These are phyloP conservation scores for Amblyjoppa proteus DNA, from an alignment of 2,888 invertebrate species.

Conservation along the genomic window DNA sequence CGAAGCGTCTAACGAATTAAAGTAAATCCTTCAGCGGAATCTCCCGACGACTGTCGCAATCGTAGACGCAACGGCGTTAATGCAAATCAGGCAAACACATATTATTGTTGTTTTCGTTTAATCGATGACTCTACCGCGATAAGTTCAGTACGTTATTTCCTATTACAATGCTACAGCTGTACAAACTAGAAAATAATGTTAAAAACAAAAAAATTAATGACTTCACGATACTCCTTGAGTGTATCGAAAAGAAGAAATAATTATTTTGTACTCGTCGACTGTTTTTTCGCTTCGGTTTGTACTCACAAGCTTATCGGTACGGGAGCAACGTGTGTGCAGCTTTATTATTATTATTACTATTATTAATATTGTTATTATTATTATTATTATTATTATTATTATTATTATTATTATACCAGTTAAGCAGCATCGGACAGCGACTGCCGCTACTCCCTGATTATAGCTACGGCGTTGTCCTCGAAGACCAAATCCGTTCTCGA, in stretches of 20 bases:
- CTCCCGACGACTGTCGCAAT: background rate
- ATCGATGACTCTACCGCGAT: background rate
- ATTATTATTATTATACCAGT: background rate
- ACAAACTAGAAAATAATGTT: constrained; percentile 22
- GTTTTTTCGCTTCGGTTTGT: constrained; percentile 41
- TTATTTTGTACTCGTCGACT: constrained; percentile 57
- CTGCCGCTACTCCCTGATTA: constrained; percentile 74
- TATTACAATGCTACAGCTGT: constrained; percentile 44
- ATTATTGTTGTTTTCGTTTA: background rate
- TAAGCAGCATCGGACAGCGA: constrained; percentile 10
- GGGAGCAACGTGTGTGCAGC: background rate
- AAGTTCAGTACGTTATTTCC: constrained; percentile 15
- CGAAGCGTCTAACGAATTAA: background rate
- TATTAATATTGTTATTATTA: no score
- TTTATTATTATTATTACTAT: background rate
- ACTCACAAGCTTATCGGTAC: constrained; percentile 35
- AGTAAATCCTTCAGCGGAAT: background rate
- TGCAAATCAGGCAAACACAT: background rate
- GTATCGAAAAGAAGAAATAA: background rate
- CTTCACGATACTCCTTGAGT: constrained; percentile 22
- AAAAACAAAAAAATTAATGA: background rate
- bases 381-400: no score
- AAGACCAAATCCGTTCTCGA: constrained; percentile 90
- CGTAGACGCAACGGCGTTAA: background rate
- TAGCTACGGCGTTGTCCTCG: constrained; percentile 82